Evolutionary conservation across 2,888 invertebrate species (phyloP).

Genomic region (Chrysotoxum bicinctum): DNA sequence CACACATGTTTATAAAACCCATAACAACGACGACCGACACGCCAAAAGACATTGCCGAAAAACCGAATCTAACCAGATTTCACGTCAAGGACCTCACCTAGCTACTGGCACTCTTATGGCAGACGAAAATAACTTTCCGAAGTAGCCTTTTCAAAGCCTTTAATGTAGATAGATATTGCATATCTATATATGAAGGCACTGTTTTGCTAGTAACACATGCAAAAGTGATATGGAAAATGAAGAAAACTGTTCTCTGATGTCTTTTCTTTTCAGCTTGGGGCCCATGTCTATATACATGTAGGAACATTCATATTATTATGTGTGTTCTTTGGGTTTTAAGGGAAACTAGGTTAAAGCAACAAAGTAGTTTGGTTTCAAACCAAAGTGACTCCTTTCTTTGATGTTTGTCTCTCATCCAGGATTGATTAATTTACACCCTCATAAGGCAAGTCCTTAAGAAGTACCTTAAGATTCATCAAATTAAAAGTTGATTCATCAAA

Average conservation of each 20-base stretch:
- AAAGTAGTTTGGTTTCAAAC: conserved; percentile 26
- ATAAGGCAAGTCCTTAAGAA: conserved; percentile 40
- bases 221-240: conserved; percentile 11
- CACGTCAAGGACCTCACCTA: conserved; percentile 19
- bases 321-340: conserved; percentile 26
- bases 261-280: background rate
- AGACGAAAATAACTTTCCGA: conserved; percentile 54
- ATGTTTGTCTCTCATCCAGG: conserved; percentile 27
- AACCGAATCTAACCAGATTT: conserved; percentile 32
- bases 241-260: conserved; percentile 5
- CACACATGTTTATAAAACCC: conserved; percentile 48
- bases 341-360: conserved; percentile 58
- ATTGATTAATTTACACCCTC: conserved; percentile 49
- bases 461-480: conserved; percentile 56
- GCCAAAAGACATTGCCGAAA: conserved; percentile 50
- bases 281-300: background rate
- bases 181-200: background rate
- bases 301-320: conserved; percentile 1
- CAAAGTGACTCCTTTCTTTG: conserved; percentile 21
- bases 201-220: conserved; percentile 3
- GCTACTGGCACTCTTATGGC: conserved; percentile 13
- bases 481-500: conserved; percentile 66
- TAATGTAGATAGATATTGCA: background rate
- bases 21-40: conserved; percentile 41
- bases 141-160: conserved; percentile 50